A percentile compares a stretch with the other conserved stretches of the same genome.
These are phyloP conservation scores for Drosophila diplacantha DNA, from an alignment of 2,888 invertebrate species.

Conservation along the genomic window DNA sequence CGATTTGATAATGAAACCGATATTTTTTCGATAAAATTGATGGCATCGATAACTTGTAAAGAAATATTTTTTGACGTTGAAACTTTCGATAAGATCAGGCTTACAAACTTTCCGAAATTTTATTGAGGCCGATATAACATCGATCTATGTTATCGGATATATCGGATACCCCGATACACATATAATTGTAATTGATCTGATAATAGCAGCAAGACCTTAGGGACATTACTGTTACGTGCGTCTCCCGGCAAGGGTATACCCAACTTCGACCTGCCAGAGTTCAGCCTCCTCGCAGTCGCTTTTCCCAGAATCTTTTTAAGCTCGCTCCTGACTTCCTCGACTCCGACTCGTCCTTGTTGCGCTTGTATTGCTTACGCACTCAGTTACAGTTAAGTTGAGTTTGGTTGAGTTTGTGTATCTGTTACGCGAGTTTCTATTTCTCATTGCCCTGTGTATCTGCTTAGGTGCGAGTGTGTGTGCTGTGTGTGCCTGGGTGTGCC, in stretches of 20 bases:
- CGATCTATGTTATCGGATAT: not conserved
- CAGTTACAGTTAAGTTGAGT: constrained; percentile 55
- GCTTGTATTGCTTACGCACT: constrained; percentile 65
- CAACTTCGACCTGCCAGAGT: not conserved
- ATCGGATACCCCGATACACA: too few relatives aligned
- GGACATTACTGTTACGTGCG: not conserved
- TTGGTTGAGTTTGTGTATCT: constrained; percentile 65
- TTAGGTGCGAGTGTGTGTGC: constrained; percentile 1
- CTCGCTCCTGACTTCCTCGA: constrained; percentile 9
- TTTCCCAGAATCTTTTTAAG: constrained; percentile 52
- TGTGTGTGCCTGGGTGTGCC: not conserved
- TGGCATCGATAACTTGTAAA: not conserved
- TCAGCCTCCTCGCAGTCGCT: constrained; percentile 38
- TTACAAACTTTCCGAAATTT: not conserved
- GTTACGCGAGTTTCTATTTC: constrained; percentile 63
- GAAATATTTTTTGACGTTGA: not conserved
- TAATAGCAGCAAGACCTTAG: not conserved
- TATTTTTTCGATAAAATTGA: not conserved
- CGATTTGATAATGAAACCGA: not conserved
- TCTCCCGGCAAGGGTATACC: not conserved
- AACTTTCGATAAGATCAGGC: not conserved
- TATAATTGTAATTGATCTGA: not conserved
- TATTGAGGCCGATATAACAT: not conserved
- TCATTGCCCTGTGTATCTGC: constrained; percentile 48
- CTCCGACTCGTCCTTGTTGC: constrained; percentile 4